Base-by-base conservation (phyloP, 1,140 invertebrate genomes). In the Drosophila kikkawai region DNA sequence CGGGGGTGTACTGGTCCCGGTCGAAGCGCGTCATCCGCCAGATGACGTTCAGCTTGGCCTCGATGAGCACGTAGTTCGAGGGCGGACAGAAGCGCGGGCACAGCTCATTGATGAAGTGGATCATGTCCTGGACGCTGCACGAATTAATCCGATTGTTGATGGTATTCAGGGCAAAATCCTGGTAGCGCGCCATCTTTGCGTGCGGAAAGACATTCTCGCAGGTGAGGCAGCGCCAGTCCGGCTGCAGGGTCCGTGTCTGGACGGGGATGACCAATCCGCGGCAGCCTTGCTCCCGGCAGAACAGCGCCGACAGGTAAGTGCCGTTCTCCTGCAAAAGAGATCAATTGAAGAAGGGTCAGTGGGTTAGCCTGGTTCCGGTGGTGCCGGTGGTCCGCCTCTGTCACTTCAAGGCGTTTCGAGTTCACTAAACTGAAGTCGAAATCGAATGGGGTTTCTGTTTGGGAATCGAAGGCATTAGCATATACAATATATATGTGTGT, bases 141-240 rank as follows among this genome's bases (percentile, higher is more conserved):
- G 77, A 77, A 42, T 92, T 92, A n/a, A 92, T 92, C 29, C 91
- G 76, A 67, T 91, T 91, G 60, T 92, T 92, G 55, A 92, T 92
- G 39, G 91, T 92, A 44, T 91, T 92, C 34, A 92, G 64, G 0
- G 91, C 90, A 44, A 92, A 92, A 74, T 92, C 91, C 79, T 92
- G 91, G 69, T 92, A 92, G 1, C 91, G 78, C 1, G 86, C 83
- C 91, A 92, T 92, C 53, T 92, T 91, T 6, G 83, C 19, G 42
- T 92, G 88, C 5, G 86, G 82, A 45, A 87, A 92, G 29, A 92
- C 75, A 42, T 76, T 91, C 67, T 91, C 81, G 63, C 91, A 92
- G 50, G 56, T 92, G 7, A 90, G 59, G 45, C 91, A 92, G 37
- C 91, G 78, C 91, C 91, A 92, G 60, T 92, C 88, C 17, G 91